A percentile compares a stretch with the other conserved stretches of the same genome.
These are phyloP conservation scores for Peromyscus maniculatus DNA, from an alignment of 2,113 vertebrate species.

Conservation along the genomic window DNA sequence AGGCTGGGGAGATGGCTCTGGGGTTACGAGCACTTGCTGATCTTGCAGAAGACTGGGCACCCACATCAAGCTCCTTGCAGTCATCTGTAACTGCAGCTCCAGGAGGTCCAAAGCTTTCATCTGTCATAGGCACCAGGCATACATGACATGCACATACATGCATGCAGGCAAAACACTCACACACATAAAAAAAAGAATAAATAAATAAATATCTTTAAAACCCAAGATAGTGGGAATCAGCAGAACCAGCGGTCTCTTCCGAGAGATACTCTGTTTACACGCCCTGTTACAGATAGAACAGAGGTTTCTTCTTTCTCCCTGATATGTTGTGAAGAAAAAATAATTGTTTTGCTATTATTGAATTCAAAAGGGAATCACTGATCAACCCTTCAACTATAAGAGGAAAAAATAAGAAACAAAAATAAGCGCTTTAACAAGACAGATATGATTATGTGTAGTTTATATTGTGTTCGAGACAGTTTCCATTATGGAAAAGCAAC, in stretches of 20 bases:
- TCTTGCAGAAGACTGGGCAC: background rate
- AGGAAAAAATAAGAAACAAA: background rate
- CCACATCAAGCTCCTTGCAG: background rate
- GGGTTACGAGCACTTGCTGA: background rate
- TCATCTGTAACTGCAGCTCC: background rate
- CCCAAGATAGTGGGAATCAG: too few species aligned
- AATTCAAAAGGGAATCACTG: slow-evolving; percentile 13
- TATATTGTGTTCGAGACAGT: background rate
- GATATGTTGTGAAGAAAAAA: slow-evolving; percentile 9
- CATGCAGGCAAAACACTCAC: background rate
- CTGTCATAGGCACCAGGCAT: background rate
- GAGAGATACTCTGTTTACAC: accelerated
- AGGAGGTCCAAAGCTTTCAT: background rate
- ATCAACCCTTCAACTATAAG: background rate
- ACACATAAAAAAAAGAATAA: background rate
- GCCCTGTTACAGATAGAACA: background rate
- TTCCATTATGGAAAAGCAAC: background rate
- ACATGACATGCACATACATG: background rate
- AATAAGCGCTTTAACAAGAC: background rate
- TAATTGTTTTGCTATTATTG: background rate
- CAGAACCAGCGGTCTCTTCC: background rate
- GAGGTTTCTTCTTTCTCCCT: background rate
- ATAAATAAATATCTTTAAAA: background rate
- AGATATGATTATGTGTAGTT: background rate
- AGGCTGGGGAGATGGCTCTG: background rate